Percentiles rank a stretch among this genome's conserved stretches.
These are phyloP conservation scores for Chesias legatella DNA, from an alignment of 2,888 invertebrate species.

Conservation along the genomic window DNA sequence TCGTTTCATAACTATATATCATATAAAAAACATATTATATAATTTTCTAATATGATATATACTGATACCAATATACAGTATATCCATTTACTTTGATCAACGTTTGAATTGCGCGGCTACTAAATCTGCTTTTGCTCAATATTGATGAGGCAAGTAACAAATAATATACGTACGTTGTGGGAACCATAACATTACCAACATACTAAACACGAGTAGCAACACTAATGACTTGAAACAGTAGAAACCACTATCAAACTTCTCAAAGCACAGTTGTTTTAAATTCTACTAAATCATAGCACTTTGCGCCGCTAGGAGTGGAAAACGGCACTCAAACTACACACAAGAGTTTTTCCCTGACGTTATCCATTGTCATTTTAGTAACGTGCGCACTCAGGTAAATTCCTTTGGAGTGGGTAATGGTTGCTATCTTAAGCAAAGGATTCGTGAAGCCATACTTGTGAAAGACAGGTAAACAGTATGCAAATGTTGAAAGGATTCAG, in stretches of 20 bases:
- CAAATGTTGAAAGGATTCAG: constrained; percentile 45
- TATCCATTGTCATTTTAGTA: constrained; percentile 14
- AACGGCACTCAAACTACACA: constrained; percentile 10
- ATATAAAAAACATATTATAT: too few relatives aligned
- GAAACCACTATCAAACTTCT: constrained; percentile 29
- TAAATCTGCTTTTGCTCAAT: too few relatives aligned
- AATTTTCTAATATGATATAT: too few relatives aligned
- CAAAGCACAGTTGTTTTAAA: constrained; percentile 38
- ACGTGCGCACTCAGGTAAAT: not conserved
- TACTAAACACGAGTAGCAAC: constrained; percentile 18
- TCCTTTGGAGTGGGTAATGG: constrained; percentile 14
- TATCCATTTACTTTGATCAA: too few relatives aligned
- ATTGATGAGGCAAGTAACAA: too few relatives aligned
- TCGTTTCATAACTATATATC: too few relatives aligned
- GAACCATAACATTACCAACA: constrained; percentile 10
- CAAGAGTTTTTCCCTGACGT: constrained; percentile 10
- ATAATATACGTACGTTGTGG: constrained; percentile 8
- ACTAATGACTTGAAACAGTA: constrained; percentile 29
- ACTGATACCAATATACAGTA: too few relatives aligned
- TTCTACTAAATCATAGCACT: constrained; percentile 34
- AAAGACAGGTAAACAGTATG: constrained; percentile 52
- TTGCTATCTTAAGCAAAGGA: constrained; percentile 25
- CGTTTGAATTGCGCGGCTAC: too few relatives aligned
- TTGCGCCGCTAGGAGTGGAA: constrained; percentile 15
- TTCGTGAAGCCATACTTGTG: constrained; percentile 23